Percentiles rank a stretch among this genome's conserved stretches.
Evolutionary conservation across 1,140 invertebrate species (phyloP).

Genomic region (Hyposmocoma kahamanoa): DNA sequence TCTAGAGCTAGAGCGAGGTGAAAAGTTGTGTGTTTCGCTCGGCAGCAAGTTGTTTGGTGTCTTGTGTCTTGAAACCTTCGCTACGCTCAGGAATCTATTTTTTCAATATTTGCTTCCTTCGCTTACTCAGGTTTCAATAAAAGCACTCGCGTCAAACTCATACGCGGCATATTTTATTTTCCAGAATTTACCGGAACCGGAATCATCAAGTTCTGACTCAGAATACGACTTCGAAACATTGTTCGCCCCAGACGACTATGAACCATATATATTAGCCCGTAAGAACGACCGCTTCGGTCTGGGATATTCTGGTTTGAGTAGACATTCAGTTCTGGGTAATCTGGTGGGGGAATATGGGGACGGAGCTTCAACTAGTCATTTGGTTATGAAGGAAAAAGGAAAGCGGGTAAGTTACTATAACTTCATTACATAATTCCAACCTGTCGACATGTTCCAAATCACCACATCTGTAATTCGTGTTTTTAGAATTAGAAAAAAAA

Average conservation of each 20-base stretch:
- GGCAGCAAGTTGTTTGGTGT: too few species aligned
- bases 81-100: too few species aligned
- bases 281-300: slow-evolving; percentile 91
- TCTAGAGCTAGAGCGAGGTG: too few species aligned
- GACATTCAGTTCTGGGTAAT: slow-evolving; percentile 68
- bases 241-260: slow-evolving; percentile 91
- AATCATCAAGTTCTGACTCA: slow-evolving; percentile 68
- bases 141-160: too few species aligned
- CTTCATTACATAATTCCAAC: too few species aligned
- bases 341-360: slow-evolving; percentile 43
- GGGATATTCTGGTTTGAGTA: slow-evolving; percentile 90
- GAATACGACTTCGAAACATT: slow-evolving; percentile 79
- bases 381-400: slow-evolving; percentile 66
- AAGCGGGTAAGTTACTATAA: slow-evolving; percentile 46
- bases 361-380: slow-evolving; percentile 44
- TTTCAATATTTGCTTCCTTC: too few species aligned
- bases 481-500: too few species aligned
- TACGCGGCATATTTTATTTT: slow-evolving; percentile 25
- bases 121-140: too few species aligned
- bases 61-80: too few species aligned
- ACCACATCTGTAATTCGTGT: too few species aligned
- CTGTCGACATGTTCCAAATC: too few species aligned
- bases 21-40: too few species aligned
- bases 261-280: slow-evolving; percentile 79
- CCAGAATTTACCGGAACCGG: slow-evolving; percentile 25